Evolutionary conservation across 2,113 vertebrate species (phyloP).

Genomic region (Phaethon lepturus): DNA sequence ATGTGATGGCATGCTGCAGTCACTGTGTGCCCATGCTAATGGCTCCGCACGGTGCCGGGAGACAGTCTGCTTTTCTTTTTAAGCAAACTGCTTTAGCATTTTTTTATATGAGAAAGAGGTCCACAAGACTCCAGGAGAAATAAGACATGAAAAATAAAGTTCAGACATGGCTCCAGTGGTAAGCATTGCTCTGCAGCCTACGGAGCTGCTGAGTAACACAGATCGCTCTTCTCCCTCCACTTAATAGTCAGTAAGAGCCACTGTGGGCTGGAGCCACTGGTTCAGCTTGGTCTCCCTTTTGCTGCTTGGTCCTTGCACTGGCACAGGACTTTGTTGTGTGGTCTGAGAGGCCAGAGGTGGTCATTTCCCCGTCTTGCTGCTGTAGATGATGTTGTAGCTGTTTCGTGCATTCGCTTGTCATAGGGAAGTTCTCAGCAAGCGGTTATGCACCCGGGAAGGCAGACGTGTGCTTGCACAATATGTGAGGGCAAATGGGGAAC

Average conservation of each 20-base stretch:
- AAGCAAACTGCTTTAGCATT: neutral
- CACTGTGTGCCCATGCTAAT: accelerated
- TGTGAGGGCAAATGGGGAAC: accelerated
- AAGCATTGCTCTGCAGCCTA: neutral
- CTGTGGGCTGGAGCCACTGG: accelerated
- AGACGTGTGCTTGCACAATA: neutral
- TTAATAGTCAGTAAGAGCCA: neutral
- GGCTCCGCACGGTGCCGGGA: accelerated
- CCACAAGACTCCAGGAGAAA: neutral
- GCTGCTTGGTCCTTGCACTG: accelerated
- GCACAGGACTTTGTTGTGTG: neutral
- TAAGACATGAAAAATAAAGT: neutral
- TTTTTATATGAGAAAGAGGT: neutral
- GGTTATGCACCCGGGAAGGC: neutral
- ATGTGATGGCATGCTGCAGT: neutral
- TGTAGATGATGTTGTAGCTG: neutral
- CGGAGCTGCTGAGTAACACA: neutral
- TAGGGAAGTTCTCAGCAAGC: neutral
- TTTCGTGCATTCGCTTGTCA: accelerated
- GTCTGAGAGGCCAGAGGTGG: neutral
- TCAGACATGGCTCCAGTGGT: neutral
- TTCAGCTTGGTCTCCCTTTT: neutral
- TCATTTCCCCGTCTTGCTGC: neutral
- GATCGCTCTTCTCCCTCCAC: accelerated
- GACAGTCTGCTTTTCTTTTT: neutral